Base-by-base conservation (phyloP, 1,140 invertebrate genomes). In the Drosophila watanabei region DNA sequence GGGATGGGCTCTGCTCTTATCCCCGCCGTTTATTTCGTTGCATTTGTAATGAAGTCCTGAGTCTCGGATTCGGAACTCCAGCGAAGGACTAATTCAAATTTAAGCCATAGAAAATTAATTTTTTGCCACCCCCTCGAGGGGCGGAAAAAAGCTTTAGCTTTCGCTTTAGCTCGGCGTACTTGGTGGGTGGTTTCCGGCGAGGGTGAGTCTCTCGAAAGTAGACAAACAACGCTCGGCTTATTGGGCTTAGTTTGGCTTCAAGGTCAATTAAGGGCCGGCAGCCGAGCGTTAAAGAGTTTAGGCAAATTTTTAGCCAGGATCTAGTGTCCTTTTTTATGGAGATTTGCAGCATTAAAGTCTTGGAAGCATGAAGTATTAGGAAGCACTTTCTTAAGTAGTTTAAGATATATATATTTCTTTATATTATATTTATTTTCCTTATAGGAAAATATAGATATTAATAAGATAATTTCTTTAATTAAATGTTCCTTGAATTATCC, bases 101-200 rank as follows among this genome's bases (percentile, higher is more conserved):
- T 89, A 88, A 88, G 77, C 80, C 84, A 72, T 81, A 78, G 70
- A 73, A 79, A 86, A 87, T 82, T 80, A 79, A 82, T 87, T 87
- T 85, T 73, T 76, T 32, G 30, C 46, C 32, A 28, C 43, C 18
- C 61, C 28, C 14, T 9, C 24, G 11, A 28, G 51, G 33, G 28
- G 9, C 8, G 5, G 18, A 35, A 32, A 58, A 62, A 28, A 45
- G 20, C 30, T 24, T 24, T 24, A 45, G 20, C 30, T 24, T 24
- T 24, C 20, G 20, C 30, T 56, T 18, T 46, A 16, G 24, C 20
- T 4, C 9, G 9, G 39, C 56, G 5, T 9, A 24, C 10, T 20
- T 28, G 39, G n/a, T 30, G 43, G 43, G 16, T 48, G 16, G 24
- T 24, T 24, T 24, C 24, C 7, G 28, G 35, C 20, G 43, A 11